phyloP scores from a whole-genome alignment of 1,140 invertebrate genomes.

The Lithobius niger region DNA sequence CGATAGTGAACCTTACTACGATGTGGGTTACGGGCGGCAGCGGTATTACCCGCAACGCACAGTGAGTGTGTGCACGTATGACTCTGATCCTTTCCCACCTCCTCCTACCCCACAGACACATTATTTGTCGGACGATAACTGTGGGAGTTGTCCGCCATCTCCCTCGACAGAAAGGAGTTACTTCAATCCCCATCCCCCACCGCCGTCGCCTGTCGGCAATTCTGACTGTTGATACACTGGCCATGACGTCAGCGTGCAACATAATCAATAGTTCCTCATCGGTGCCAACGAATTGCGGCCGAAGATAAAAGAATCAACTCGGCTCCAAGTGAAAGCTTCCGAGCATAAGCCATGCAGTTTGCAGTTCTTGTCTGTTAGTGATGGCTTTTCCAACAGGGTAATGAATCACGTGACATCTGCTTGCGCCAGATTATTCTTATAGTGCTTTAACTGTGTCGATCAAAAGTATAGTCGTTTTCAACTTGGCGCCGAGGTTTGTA shows the following conservation, averaged over 20 bases:
- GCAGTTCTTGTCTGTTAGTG: too few species aligned
- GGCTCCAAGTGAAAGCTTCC: too few species aligned
- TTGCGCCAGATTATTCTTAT: too few species aligned
- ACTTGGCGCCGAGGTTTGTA: not conserved
- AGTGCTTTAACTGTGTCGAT: not conserved
- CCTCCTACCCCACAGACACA: constrained; percentile 59
- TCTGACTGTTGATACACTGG: constrained; percentile 3
- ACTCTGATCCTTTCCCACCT: constrained; percentile 55
- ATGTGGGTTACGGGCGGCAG: not conserved
- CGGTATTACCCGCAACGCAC: constrained; percentile 16
- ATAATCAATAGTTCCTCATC: too few species aligned
- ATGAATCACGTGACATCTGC: too few species aligned
- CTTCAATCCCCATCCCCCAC: constrained; percentile 56
- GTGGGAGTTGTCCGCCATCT: constrained; percentile 53
- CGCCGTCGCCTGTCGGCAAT: constrained; percentile 41
- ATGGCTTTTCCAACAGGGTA: too few species aligned
- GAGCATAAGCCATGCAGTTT: too few species aligned
- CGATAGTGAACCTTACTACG: constrained; percentile 39
- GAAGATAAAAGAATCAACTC: too few species aligned
- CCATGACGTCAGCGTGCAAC: too few species aligned
- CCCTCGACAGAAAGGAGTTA: constrained; percentile 51
- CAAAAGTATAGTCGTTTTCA: not conserved
- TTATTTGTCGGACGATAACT: constrained; percentile 51
- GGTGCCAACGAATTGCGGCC: too few species aligned
- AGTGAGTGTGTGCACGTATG: constrained; percentile 41